Evolutionary conservation across 2,797 vertebrate species (phyloP).

Genomic region (Cossypha dichroa): DNA sequence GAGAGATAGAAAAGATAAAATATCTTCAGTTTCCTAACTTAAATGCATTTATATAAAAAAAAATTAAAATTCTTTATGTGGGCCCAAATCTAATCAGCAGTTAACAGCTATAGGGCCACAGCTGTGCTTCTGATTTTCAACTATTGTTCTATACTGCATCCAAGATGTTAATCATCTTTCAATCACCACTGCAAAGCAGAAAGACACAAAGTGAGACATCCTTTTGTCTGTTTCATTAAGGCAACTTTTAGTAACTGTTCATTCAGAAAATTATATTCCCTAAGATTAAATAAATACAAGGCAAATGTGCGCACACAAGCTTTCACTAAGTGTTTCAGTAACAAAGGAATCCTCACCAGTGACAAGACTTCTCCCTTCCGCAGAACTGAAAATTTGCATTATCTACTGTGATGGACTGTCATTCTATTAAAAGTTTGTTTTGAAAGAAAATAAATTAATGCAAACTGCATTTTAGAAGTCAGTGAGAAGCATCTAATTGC

Average conservation of each 20-base stretch:
- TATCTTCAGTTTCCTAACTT: background rate
- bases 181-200: background rate
- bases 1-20: background rate
- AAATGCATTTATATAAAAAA: background rate
- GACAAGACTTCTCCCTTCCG: background rate
- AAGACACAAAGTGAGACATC: background rate
- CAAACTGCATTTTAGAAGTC: background rate
- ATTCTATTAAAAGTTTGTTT: background rate
- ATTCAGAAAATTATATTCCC: background rate
- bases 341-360: background rate
- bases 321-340: background rate
- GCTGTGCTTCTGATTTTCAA: background rate
- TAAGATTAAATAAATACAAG: background rate
- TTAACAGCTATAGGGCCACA: background rate
- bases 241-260: background rate
- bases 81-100: background rate
- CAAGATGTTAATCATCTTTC: background rate
- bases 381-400: background rate
- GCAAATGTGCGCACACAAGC: background rate
- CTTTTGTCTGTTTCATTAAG: background rate
- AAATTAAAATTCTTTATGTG: background rate
- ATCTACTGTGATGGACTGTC: background rate
- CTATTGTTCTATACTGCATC: background rate
- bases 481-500: background rate
- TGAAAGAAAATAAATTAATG: background rate